Base-by-base conservation (phyloP, 2,888 invertebrate species). In the Cantharis rustica region DNA sequence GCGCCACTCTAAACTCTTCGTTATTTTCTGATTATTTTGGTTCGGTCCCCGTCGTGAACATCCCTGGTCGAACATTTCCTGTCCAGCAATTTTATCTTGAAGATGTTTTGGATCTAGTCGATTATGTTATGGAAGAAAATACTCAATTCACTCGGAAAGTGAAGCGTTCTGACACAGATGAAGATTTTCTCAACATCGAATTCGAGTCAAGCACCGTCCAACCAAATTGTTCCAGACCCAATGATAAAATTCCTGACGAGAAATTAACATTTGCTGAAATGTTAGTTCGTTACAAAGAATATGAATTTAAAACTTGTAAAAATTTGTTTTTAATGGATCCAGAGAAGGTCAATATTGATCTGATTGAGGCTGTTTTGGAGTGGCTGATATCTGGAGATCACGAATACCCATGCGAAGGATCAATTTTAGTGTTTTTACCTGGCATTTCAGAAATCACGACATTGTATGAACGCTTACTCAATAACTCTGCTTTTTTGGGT, bases 1-100 rank as follows among this genome's bases (percentile, higher is more conserved):
- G 97, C 85, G 98, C 98, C 2, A 96, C 97, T 0, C 87, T 98
- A 83, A 97, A 98, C 86, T 93, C 95, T 1, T 91, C 94, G 31
- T 88, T 96, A 74, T 98, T 98, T 86, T 93, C 95, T 1, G 89
- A 93, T 68, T 98, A 98, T 87, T 98, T 98, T 86, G 91, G 90
- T 47, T 91, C 91, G 61, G 93, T 94, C 75, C 96, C 96, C 1
- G 90, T 96, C 66, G 88, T 97, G 78, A 92, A 94, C 84, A 95
- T 96, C 83, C 95, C 96, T 70, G 97, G 95, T 13, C 89, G 95
- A 84, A 96, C 96, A 0, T 96, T 93, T 86, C 95, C 96, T 0
- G 96, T 97, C 0, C 91, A 94, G 81, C 95, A 96, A 85, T 89
- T 92, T 61, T 95, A 94, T 85, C 89, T 97, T 64, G 96, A 97